Base-by-base conservation (phyloP, 2,113 vertebrate genomes). In the Ceratotherium simum region DNA sequence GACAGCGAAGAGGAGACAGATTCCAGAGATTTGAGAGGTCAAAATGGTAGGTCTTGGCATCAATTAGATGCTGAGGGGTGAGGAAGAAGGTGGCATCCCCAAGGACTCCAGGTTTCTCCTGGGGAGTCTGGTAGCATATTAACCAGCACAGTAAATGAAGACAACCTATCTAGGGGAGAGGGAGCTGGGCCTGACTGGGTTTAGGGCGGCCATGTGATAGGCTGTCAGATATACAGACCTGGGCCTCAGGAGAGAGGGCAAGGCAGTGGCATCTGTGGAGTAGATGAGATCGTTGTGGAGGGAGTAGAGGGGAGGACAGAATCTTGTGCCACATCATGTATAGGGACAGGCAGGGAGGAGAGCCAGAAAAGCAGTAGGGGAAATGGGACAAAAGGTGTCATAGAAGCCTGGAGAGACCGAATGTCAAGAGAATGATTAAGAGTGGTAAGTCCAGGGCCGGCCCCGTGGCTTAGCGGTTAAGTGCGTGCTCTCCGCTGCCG, bases 271-370 rank as follows among this genome's bases (percentile, higher is more conserved):
- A 39, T 46, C 23, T 58, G 8, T 46, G 42, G 46, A 29, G 20
- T 4, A 42, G 83, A 62, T 0, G 69, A 56, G 18, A 48, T 0
- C 1, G 27, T 1, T 8, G 0, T 1, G 27, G 42, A 62, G 18
- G 64, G 10, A 21, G 23, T 4, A 8, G 42, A 23, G 69, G 42
- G 2, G 6, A 64, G 64, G 81, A 51, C 54, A 76, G 60, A 80
- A 83, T 46, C 56, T 7, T 31, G 42, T 18, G 25, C 29, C 36
- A 72, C 23, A 48, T 16, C n/a, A 31, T 20, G 2, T 16, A n/a
- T 0, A 54, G 27, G 10, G 54, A 78, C 69, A 95, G 58, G 54
- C 0, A 29, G 48, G 12, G 33, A 75, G n/a, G 62, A 46, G 18
- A 25, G 9, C 46, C 33, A 82, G 67, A 25, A 82, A 88, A 91